Evolutionary conservation across 2,113 vertebrate species (phyloP), one percentile per base, ranked within the genome.

Genomic region (Panthera leo): DNA sequence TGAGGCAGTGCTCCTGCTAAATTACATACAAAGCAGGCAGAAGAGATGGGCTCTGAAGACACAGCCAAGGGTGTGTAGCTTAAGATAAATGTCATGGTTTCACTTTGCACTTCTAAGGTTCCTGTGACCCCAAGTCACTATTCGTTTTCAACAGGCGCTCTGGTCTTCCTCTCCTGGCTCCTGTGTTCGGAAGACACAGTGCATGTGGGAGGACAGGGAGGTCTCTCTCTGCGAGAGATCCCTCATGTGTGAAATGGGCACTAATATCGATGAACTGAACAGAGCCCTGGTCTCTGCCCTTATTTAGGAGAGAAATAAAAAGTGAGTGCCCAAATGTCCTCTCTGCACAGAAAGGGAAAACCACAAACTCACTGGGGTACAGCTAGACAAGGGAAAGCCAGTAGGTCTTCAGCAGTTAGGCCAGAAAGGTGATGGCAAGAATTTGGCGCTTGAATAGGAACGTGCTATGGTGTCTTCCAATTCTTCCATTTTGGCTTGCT

Each of bases 51-150:
- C n/a, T 87, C 36, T 29, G 18, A 96, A 61, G 10, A 29, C 48
- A 63, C 19, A 79, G 9, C 45, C 13, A 2, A 58, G 39, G n/a
- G 58, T 9, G 0, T 6, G 5, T 21, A 18, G 21, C 23, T 71
- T 23, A 45, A 63, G 21, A n/a, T 16, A 39, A 42, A 67, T 7
- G 3, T 45, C 63, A 16, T 39, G 9, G 5, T 34, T 89, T 65
- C 31, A 31, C 83, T 86, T 19, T 25, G 45, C 0, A n/a, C 34
- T 83, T n/a, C 16, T 14, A 53, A 31, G 34, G 61, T 73, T 19
- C n/a, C 31, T 29, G 27, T 71, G 29, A 82, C 23, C 23, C 48
- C 14, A 21, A 8, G 7, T 63, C 58, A 61, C 16, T 34, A 3
- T 34, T 85, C 2, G 1, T 16, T 58, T 58, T 88, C 76, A 80